A percentile compares a stretch with the other conserved stretches of the same genome.
Conservation (phyloP, 2,888 invertebrate genomes). For the Tenthredo distinguenda region DNA sequence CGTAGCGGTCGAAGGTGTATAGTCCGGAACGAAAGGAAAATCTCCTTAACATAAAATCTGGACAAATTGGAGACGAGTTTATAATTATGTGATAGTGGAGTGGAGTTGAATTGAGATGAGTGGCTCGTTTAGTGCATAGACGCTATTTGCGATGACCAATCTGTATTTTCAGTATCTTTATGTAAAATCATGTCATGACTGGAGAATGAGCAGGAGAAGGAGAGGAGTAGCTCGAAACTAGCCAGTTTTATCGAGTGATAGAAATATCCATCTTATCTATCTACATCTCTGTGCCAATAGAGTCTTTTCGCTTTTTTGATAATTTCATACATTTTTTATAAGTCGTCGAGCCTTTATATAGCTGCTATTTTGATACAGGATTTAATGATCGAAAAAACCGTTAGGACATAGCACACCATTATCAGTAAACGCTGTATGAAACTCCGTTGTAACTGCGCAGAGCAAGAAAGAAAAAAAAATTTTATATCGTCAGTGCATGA, state of each 20-base stretch:
- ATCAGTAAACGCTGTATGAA: not conserved
- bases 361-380: constrained; percentile 3
- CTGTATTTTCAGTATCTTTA: constrained; percentile 1
- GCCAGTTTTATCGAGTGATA: not conserved
- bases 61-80: constrained; percentile 4
- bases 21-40: constrained; percentile 42
- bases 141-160: constrained; percentile 39
- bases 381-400: not conserved
- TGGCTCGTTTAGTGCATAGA: not conserved
- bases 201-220: not conserved
- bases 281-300: constrained; percentile 40
- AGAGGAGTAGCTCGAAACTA: not conserved
- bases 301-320: constrained; percentile 25
- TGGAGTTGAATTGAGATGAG: not conserved
- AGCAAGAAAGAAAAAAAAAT: not conserved
- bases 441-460: not conserved
- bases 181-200: not conserved
- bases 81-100: constrained; percentile 33
- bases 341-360: not conserved
- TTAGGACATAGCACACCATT: not conserved
- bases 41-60: constrained; percentile 26
- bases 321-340: constrained; percentile 33
- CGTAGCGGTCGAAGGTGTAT: not conserved
- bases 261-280: not conserved
- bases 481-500: constrained; percentile 37